Conservation (phyloP, 2,113 vertebrate species). For the Clinocottus analis region DNA sequence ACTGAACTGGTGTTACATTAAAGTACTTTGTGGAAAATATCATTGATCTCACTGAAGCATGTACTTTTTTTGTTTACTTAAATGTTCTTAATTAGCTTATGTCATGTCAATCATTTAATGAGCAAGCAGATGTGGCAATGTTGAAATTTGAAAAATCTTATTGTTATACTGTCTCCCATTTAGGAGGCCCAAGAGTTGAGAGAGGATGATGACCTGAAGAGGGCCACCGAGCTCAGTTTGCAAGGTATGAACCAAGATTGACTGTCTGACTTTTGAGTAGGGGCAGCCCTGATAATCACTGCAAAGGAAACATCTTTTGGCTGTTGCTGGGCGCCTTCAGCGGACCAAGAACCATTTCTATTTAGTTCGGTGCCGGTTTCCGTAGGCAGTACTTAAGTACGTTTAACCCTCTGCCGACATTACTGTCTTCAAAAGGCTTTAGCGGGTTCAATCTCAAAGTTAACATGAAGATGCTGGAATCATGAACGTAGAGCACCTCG, state of each 20-base stretch:
- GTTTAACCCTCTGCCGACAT: background rate
- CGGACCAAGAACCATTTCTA: background rate
- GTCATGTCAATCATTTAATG: background rate
- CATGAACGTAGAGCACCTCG: background rate
- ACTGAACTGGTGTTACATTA: background rate
- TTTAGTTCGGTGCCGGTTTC: background rate
- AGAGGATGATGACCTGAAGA: constrained; percentile 98
- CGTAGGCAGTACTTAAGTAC: too few species aligned
- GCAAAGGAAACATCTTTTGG: background rate
- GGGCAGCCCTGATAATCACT: background rate
- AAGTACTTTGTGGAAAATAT: background rate
- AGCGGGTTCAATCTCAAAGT: background rate
- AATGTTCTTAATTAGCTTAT: background rate
- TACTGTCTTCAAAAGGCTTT: background rate
- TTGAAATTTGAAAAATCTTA: background rate
- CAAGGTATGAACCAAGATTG: constrained; percentile 85
- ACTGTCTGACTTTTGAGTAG: background rate
- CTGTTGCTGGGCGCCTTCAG: background rate
- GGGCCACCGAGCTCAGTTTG: constrained; percentile 97
- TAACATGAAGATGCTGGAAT: background rate
- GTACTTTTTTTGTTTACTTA: background rate
- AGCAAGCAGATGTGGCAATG: background rate
- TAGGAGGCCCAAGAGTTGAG: constrained; percentile 97
- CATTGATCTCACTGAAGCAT: background rate
- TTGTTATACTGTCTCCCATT: background rate